Evolutionary conservation across 2,797 vertebrate species (phyloP), one percentile per base, ranked within the genome.

Genomic region (Tympanoctomys barrerae): DNA sequence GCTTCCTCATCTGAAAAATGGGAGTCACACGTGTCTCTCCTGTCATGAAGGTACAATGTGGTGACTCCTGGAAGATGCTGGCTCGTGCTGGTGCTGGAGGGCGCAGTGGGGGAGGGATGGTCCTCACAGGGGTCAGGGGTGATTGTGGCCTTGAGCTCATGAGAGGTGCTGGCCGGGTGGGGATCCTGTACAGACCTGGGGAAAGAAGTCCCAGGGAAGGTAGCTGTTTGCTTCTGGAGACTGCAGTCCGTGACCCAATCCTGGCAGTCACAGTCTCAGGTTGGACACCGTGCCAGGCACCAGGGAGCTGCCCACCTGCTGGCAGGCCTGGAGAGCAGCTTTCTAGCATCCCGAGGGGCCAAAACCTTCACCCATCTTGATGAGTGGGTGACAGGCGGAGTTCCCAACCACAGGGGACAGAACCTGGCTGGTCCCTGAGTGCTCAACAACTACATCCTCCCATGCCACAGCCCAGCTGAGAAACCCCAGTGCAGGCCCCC

Each of bases 11-110:
- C 19, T 52, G 90, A 24, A 42, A 46, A 71, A 7, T 0, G 24
- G 68, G 49, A 52, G 14, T 82, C 49, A 5, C 2, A 22, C 8
- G 8, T 7, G 80, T 18, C 66, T 39, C 79, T 18, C 85, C 49
- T 46, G 77, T 89, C 19, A 1, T 7, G 39, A 87, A 61, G n/a
- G 33, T 2, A 24, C 33, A 13, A 5, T 0, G 59, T 36, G 57
- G 31, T 54, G 71, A 57, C 39, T 0, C 1, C 0, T 1, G n/a
- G 52, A 0, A 7, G 86, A 49, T 0, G 10, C 66, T 6, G 0
- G 71, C 61, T 28, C 39, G 8, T 0, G 4, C 64, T 2, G 52
- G 18, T 59, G 3, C n/a, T 16, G 39, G 85, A 1, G 79, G 54
- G 70, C 33, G 24, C 62, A 11, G n/a, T 19, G 8, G 61, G 54